phyloP scores from a whole-genome alignment of 2,113 vertebrate genomes.

The Calidris pugnax region DNA sequence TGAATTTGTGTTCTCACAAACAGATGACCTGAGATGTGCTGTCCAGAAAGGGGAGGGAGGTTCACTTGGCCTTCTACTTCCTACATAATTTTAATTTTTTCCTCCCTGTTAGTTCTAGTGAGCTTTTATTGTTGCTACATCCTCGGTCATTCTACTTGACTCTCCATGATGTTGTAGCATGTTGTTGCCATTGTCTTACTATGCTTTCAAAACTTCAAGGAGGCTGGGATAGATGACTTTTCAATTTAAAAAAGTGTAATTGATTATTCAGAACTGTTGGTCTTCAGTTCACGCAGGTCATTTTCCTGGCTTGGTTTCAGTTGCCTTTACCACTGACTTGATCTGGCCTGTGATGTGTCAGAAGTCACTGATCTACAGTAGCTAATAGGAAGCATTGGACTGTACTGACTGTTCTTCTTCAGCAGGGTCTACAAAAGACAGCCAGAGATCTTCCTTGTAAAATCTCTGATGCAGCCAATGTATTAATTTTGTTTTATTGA shows the following conservation, averaged over 20 bases:
- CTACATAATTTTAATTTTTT: fast-evolving
- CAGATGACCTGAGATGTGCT: not conserved
- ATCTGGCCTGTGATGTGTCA: not conserved
- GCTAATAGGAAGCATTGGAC: not conserved
- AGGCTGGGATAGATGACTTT: not conserved
- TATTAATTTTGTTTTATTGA: not conserved
- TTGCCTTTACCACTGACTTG: not conserved
- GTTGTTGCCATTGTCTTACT: not conserved
- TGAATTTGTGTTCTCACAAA: not conserved
- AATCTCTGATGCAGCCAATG: not conserved
- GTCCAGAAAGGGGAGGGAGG: not conserved
- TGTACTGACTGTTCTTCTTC: not conserved
- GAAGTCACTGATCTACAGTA: not conserved
- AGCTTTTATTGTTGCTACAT: not conserved
- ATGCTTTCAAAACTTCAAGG: not conserved
- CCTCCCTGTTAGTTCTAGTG: not conserved
- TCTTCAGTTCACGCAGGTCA: not conserved
- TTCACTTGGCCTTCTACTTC: not conserved
- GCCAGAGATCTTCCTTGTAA: not conserved
- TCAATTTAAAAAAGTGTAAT: not conserved
- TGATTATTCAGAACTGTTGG: not conserved
- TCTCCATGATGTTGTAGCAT: not conserved
- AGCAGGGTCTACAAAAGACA: not conserved
- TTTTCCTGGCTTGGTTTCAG: not conserved
- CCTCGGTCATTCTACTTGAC: not conserved